Conservation (phyloP, 1,140 invertebrate genomes). For the Hypsibius dujardini region DNA sequence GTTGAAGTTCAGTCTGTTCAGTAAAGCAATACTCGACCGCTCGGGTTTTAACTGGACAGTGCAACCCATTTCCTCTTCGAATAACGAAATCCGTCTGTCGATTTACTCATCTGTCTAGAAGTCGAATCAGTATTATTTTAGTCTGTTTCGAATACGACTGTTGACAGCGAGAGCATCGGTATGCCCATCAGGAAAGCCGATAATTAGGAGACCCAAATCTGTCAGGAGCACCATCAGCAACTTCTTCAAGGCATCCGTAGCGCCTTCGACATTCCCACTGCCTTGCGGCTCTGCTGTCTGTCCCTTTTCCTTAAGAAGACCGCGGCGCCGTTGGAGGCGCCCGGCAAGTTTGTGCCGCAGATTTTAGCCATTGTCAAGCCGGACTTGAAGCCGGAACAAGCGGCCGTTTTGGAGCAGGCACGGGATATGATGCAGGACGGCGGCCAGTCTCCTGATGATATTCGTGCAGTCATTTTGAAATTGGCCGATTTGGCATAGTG, state of each 20-base stretch:
- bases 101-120: too few species aligned
- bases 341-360: slow-evolving; percentile 6
- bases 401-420: neutral
- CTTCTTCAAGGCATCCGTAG: neutral
- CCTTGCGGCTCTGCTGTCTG: neutral
- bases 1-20: slow-evolving; percentile 23
- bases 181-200: slow-evolving; percentile 70
- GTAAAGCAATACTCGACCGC: slow-evolving; percentile 36
- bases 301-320: slow-evolving; percentile 4
- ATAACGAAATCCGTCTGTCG: too few species aligned
- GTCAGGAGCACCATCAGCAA: neutral
- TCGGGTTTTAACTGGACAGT: slow-evolving; percentile 43
- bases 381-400: neutral
- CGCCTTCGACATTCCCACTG: neutral
- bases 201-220: slow-evolving; percentile 46
- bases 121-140: too few species aligned
- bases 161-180: slow-evolving; percentile 51
- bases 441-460: neutral
- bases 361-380: neutral
- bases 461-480: neutral
- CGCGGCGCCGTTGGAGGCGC: neutral
- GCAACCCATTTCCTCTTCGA: too few species aligned
- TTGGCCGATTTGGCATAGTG: neutral
- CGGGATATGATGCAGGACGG: neutral
- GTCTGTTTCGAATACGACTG: slow-evolving; percentile 29